Base-by-base conservation (phyloP, 53 echinoderm and acorn worm genomes). In the Zoroaster sp. region DNA sequence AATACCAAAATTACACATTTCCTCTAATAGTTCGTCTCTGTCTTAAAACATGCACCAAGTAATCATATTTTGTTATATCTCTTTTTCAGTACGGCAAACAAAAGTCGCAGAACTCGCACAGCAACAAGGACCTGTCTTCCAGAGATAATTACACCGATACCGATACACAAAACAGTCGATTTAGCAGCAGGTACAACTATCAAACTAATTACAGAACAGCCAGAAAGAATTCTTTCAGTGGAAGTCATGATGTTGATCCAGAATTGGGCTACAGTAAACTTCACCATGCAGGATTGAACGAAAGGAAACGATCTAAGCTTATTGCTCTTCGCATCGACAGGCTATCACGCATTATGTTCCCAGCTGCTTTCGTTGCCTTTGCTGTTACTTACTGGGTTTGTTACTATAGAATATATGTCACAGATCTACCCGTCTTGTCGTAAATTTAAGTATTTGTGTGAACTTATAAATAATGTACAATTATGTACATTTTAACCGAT, bases 311-410 rank as follows among this genome's bases (percentile, higher is more conserved):
- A 15, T 38, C 92, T 2, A 96, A 96, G 69, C 88, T 96, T 20
- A 36, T 92, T 15, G 96, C 96, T 0, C 79, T 96, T 25, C 88
- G 92, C 17, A 96, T 96, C 45, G 96, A 96, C 59, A 80, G 93
- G 72, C 23, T 87, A 14, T 92, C 96, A 3, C 85, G 96, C 38
- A 78, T 96, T 45, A 20, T 92, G 6, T 96, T 93, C 45, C 96
- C 96, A 15, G 5, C 80, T 15, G 69, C 85, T 18, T 96, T 92
- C 78, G 52, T 92, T 45, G 42, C 72, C 66, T 87, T 93, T 5
- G 83, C 36, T 44, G 74, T 92, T 12, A 81, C 89, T 2, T 96
- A 96, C 40, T 96, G 93, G 93, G 73, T 83, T 1, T 90, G 92
- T 39, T 96, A 96, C 25, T 91, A 74, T 75, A 53, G 75, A 11